Evolutionary conservation across 1,140 invertebrate species (phyloP).

Genomic region (Rhyzopertha dominica): DNA sequence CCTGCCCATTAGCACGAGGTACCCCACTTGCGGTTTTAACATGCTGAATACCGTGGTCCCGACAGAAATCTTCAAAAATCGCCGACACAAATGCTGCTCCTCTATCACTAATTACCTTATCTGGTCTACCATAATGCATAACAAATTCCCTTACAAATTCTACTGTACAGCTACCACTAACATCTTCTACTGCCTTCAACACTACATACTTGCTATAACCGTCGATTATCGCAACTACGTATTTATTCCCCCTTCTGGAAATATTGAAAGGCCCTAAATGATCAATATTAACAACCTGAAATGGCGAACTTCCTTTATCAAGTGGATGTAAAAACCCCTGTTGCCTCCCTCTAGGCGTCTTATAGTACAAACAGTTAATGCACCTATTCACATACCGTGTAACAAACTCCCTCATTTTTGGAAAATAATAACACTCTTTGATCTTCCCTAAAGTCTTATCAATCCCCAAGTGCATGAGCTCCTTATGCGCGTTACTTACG

Average conservation of each 20-base stretch:
- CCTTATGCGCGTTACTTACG: not conserved
- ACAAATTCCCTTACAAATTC: conserved; percentile 17
- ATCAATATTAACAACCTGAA: conserved; percentile 32
- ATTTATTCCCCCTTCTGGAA: conserved; percentile 21
- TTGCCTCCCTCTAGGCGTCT: conserved; percentile 9
- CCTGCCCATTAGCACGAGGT: conserved; percentile 30
- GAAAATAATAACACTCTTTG: conserved; percentile 6
- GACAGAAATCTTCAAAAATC: conserved; percentile 28
- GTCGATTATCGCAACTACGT: conserved; percentile 27
- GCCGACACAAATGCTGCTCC: conserved; percentile 25
- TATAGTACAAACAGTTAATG: conserved; percentile 5
- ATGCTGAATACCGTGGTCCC: conserved; percentile 21
- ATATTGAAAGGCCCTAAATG: conserved; percentile 28
- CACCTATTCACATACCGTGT: conserved; percentile 3
- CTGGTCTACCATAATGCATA: conserved; percentile 17
- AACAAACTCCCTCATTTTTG: conserved; percentile 3
- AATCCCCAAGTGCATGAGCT: conserved; percentile 4
- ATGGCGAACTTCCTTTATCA: conserved; percentile 17
- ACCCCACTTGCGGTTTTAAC: conserved; percentile 24
- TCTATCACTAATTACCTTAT: conserved; percentile 21
- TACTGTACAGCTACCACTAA: conserved; percentile 1
- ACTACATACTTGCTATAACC: conserved; percentile 37
- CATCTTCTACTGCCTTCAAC: conserved; percentile 30
- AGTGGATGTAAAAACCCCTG: conserved; percentile 4
- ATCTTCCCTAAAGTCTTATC: conserved; percentile 1